phyloP scores from a whole-genome alignment of 2,888 invertebrate species.

The Dynastes tityus region DNA sequence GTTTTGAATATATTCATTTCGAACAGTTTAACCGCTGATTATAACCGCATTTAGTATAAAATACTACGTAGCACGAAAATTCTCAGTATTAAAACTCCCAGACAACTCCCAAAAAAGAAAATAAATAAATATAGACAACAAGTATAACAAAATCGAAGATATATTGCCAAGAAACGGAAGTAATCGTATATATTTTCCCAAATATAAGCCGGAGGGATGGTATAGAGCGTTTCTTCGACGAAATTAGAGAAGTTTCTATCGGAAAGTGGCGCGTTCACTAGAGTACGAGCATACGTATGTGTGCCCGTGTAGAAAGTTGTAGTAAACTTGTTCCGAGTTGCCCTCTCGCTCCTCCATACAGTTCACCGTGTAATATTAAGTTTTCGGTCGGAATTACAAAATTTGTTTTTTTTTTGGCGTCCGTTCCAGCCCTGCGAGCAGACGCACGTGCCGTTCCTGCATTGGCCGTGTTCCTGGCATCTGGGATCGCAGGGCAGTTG shows the following conservation, averaged over 20 bases:
- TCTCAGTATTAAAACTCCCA: too few species aligned
- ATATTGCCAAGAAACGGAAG: slow-evolving; percentile 50
- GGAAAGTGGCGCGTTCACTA: not conserved
- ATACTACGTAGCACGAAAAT: too few species aligned
- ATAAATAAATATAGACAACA: slow-evolving; percentile 17
- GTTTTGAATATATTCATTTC: too few species aligned
- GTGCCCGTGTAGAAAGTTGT: slow-evolving; percentile 46
- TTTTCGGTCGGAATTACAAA: slow-evolving; percentile 35
- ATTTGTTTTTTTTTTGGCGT: too few species aligned
- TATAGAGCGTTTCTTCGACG: slow-evolving; percentile 45
- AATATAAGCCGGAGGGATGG: slow-evolving; percentile 45
- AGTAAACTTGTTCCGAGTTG: slow-evolving; percentile 52
- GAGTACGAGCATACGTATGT: not conserved
- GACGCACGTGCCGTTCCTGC: slow-evolving; percentile 97
- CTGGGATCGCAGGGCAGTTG: slow-evolving; percentile 92
- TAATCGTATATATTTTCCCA: slow-evolving; percentile 53
- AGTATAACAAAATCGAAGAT: slow-evolving; percentile 44
- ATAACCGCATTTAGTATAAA: too few species aligned
- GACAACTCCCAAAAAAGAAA: not conserved
- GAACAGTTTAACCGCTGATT: too few species aligned
- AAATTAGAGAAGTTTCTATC: slow-evolving; percentile 55
- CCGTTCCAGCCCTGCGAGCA: slow-evolving; percentile 99
- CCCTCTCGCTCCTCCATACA: not conserved
- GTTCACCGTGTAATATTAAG: not conserved
- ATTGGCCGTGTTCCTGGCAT: slow-evolving; percentile 96